Conservation (phyloP, 2,797 vertebrate species). For the Micromesistius poutassou region DNA sequence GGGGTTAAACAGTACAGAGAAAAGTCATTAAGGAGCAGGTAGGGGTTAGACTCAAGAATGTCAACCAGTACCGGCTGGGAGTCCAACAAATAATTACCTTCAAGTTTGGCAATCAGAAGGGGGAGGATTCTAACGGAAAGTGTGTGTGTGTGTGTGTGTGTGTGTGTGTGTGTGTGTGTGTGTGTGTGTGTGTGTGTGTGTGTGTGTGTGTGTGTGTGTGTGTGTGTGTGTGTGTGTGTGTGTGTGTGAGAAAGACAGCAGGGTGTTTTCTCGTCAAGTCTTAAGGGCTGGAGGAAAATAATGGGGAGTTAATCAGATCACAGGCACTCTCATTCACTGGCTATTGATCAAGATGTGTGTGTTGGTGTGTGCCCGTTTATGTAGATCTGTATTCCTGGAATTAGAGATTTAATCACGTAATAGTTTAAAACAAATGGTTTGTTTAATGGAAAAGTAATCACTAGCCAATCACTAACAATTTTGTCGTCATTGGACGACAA, state of each 20-base stretch:
- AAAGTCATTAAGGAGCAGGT: no score
- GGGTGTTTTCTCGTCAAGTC: conserved; percentile 88
- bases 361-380: conserved; percentile 14
- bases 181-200: conserved; percentile 82
- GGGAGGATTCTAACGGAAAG: neutral
- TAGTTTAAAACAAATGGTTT: neutral
- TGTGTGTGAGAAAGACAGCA: conserved; percentile 77
- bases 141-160: conserved; percentile 61
- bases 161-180: conserved; percentile 76
- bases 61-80: neutral
- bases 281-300: conserved; percentile 87
- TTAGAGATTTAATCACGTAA: conserved; percentile 2
- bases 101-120: no score
- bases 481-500: neutral
- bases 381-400: neutral
- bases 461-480: neutral
- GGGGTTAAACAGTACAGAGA: no score
- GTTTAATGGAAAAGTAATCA: neutral
- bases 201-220: conserved; percentile 75
- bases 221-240: neutral
- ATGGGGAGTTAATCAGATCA: conserved; percentile 98
- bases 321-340: conserved; percentile 93
- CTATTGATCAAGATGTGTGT: conserved; percentile 83
- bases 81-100: neutral
- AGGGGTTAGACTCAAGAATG: no score